Evolutionary conservation across 2,888 invertebrate genomes (phyloP).

Genomic region (Pomacea canaliculata): DNA sequence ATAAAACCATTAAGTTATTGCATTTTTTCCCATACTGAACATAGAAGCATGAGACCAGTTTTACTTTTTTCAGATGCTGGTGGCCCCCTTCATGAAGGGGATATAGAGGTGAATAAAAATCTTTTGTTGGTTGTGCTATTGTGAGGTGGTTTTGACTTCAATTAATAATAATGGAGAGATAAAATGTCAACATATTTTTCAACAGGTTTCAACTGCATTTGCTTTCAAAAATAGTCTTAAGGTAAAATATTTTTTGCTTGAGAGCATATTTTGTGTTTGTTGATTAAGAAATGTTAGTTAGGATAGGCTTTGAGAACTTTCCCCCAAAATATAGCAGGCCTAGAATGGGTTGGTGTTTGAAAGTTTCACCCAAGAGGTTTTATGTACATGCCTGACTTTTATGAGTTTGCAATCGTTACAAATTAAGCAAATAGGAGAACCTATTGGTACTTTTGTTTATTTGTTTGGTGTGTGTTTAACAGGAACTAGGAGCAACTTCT

Average conservation of each 20-base stretch:
- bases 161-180: not conserved
- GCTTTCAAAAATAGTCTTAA: too few relatives aligned
- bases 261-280: too few relatives aligned
- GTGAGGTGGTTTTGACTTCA: not conserved
- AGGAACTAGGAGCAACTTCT: conserved; percentile 50
- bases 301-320: not conserved
- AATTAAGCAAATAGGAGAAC: too few relatives aligned
- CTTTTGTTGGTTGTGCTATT: not conserved
- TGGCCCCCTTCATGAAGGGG: conserved; percentile 50
- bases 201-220: too few relatives aligned
- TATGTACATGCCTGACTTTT: too few relatives aligned
- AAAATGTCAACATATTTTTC: not conserved
- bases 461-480: not conserved
- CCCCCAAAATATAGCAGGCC: not conserved
- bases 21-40: too few relatives aligned
- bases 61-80: conserved; percentile 46
- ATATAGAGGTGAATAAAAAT: conserved; percentile 44
- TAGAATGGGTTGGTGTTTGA: not conserved
- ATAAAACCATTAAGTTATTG: too few relatives aligned
- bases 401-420: too few relatives aligned
- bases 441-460: too few relatives aligned
- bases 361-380: not conserved
- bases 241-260: too few relatives aligned
- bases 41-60: too few relatives aligned
- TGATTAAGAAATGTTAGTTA: too few relatives aligned